A percentile compares a stretch with the other conserved stretches of the same genome.
phyloP scores from a whole-genome alignment of 2,888 invertebrate species.

The Rotaria sp. region DNA sequence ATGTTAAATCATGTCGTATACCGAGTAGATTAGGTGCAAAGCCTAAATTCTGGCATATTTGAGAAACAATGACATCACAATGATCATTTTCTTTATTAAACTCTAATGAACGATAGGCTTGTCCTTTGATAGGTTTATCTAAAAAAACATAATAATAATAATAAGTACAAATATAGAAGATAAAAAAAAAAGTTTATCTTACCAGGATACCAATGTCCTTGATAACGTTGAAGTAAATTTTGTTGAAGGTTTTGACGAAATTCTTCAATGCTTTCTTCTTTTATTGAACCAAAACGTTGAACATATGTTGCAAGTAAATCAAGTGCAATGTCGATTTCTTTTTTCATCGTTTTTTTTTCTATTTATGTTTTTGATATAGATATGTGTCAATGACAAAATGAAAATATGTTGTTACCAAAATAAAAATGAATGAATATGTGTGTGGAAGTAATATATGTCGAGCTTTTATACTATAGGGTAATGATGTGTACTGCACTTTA shows the following conservation, averaged over 20 bases:
- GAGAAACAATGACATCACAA: neutral
- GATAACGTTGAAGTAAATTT: neutral
- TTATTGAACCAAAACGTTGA: neutral
- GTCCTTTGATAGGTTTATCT: neutral
- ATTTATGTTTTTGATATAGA: neutral
- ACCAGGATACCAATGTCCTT: slow-evolving; percentile 25
- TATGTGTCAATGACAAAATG: neutral
- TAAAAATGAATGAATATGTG: neutral
- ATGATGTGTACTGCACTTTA: neutral
- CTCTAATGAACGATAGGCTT: slow-evolving; percentile 18
- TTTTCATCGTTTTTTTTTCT: neutral
- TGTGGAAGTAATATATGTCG: slow-evolving; percentile 13
- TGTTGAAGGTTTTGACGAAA: neutral
- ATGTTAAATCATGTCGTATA: neutral
- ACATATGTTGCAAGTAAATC: neutral
- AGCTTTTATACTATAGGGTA: neutral
- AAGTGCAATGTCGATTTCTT: slow-evolving; percentile 11
- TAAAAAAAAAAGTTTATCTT: neutral
- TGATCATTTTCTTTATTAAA: neutral
- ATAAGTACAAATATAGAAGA: neutral
- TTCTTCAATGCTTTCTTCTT: neutral
- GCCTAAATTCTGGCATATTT: neutral
- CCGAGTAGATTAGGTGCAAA: neutral
- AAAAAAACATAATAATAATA: neutral
- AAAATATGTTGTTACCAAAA: neutral